Conservation (phyloP, 2,888 invertebrate genomes). For the Yponomeuta sedellus region DNA sequence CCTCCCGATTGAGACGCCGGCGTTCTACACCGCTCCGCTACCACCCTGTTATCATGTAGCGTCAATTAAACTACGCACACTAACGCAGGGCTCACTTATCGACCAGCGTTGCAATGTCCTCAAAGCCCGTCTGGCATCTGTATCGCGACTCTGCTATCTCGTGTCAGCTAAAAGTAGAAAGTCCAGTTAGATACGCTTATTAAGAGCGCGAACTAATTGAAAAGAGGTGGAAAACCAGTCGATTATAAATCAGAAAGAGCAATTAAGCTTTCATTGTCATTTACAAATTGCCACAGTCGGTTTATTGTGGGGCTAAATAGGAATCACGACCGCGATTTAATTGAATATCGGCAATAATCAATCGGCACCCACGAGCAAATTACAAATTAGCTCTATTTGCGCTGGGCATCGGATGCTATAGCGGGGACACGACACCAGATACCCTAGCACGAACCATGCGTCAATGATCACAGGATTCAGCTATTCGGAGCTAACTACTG, state of each 20-base stretch:
- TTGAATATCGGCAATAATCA: slow-evolving; percentile 63
- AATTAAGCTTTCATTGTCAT: slow-evolving; percentile 42
- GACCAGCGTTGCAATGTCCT: background rate
- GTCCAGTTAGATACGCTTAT: background rate
- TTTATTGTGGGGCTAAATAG: slow-evolving; percentile 40
- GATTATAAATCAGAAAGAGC: slow-evolving; percentile 18
- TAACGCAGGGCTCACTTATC: background rate
- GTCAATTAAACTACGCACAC: background rate
- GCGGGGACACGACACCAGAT: slow-evolving; percentile 34
- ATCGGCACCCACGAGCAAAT: slow-evolving; percentile 53
- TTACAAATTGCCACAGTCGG: slow-evolving; percentile 41
- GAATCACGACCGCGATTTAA: slow-evolving; percentile 60
- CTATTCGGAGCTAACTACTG: background rate
- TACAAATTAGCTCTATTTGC: slow-evolving; percentile 25
- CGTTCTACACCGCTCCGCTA: too few relatives aligned
- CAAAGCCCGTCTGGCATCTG: too few relatives aligned
- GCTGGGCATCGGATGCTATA: slow-evolving; percentile 38
- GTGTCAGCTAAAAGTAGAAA: background rate
- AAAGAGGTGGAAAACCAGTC: background rate
- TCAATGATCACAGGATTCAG: background rate
- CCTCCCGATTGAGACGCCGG: too few relatives aligned
- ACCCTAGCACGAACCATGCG: background rate
- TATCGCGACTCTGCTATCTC: too few relatives aligned
- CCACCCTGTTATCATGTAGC: too few relatives aligned
- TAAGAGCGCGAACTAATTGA: background rate